phyloP scores from a whole-genome alignment of 2,888 invertebrate species.

The Drosophila pullipes region DNA sequence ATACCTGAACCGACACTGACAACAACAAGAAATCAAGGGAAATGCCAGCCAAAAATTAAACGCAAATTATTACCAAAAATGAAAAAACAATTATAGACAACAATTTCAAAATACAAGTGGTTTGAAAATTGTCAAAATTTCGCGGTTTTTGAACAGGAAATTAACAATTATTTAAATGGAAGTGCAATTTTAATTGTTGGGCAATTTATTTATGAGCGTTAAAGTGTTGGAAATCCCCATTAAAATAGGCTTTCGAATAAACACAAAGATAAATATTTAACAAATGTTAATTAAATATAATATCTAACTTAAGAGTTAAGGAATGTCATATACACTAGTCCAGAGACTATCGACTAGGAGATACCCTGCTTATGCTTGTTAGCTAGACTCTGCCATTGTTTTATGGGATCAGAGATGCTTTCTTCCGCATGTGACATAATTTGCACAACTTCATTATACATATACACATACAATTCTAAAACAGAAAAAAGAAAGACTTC shows the following conservation, averaged over 20 bases:
- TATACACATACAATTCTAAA: neutral
- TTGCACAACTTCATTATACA: too few species aligned
- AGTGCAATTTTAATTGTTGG: conserved; percentile 23
- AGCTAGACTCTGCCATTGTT: too few species aligned
- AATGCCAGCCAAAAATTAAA: conserved; percentile 48
- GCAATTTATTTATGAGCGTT: conserved; percentile 12
- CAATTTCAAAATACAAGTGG: conserved; percentile 40
- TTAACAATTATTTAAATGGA: conserved; percentile 17
- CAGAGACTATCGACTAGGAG: neutral
- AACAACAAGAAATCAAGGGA: conserved; percentile 27
- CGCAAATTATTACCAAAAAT: conserved; percentile 42
- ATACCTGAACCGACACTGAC: conserved; percentile 22
- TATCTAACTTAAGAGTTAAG: neutral
- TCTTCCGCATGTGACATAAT: too few species aligned
- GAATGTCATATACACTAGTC: neutral
- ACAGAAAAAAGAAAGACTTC: neutral
- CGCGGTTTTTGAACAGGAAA: conserved; percentile 33
- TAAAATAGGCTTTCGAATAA: neutral
- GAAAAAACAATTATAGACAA: conserved; percentile 28
- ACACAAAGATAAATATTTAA: neutral
- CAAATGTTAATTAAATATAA: neutral
- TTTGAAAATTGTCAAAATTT: conserved; percentile 14
- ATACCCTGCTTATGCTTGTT: neutral
- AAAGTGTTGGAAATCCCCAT: neutral
- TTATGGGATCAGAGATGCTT: too few species aligned